Conservation (phyloP, 2,797 vertebrate genomes). For the Leptoclinus maculatus region DNA sequence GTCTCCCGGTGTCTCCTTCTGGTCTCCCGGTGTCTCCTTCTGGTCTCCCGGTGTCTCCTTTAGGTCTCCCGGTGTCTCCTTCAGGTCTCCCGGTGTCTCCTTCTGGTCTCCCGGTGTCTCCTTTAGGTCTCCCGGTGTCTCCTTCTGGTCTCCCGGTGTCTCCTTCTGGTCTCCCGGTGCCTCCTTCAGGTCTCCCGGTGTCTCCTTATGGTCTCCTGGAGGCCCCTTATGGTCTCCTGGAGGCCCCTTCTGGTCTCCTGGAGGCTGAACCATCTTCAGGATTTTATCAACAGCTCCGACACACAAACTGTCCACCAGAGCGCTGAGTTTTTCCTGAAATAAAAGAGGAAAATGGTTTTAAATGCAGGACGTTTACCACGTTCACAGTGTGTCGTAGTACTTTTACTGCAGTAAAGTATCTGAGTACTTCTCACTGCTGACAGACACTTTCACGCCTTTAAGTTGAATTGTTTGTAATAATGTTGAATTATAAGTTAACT, state of each 20-base stretch:
- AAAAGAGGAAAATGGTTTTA: background rate
- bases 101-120: background rate
- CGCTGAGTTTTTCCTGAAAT: constrained; percentile 34
- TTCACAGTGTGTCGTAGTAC: no score
- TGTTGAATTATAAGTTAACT: no score
- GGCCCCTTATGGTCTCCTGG: background rate
- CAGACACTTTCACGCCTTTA: no score
- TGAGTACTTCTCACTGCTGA: no score
- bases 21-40: no score
- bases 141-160: background rate
- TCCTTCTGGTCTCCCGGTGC: constrained; percentile 16
- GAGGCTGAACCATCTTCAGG: constrained; percentile 12
- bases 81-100: background rate
- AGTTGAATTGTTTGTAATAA: no score
- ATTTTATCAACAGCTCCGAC: constrained; percentile 56
- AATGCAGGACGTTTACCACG: no score
- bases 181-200: background rate
- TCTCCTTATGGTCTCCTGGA: background rate
- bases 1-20: no score
- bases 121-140: background rate
- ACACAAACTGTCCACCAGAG: constrained; percentile 48
- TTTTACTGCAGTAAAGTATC: no score
- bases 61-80: no score
- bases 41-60: no score
- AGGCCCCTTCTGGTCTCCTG: background rate